phyloP scores from a whole-genome alignment of 2,113 vertebrate genomes.

The Marmota flaviventris region DNA sequence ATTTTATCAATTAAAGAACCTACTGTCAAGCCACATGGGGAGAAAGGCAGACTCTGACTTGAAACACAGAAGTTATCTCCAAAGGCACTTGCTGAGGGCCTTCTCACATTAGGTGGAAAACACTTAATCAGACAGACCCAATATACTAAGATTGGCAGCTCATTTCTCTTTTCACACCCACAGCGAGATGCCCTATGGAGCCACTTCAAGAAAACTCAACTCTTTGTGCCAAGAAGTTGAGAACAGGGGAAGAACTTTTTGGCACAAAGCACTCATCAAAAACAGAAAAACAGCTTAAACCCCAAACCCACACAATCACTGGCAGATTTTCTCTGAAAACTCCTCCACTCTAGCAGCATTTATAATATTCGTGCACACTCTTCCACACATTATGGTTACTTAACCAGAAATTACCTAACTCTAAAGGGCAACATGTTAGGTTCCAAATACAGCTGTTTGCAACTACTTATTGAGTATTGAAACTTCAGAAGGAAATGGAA shows the following conservation, averaged over 20 bases:
- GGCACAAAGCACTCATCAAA: slow-evolving; percentile 53
- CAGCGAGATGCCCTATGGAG: neutral
- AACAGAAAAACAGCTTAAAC: slow-evolving; percentile 70
- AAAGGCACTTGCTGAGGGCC: slow-evolving; percentile 7
- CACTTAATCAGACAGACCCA: neutral
- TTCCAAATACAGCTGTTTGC: neutral
- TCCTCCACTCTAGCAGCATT: slow-evolving; percentile 56
- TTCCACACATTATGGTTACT: slow-evolving; percentile 39
- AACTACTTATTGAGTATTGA: neutral
- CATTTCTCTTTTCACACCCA: neutral
- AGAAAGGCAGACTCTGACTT: neutral
- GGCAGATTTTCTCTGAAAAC: slow-evolving; percentile 35
- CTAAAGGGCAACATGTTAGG: neutral
- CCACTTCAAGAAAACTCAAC: neutral
- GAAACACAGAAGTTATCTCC: neutral
- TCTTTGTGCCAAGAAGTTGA: neutral
- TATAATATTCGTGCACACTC: slow-evolving; percentile 20
- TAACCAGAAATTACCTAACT: slow-evolving; percentile 62
- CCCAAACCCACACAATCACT: slow-evolving; percentile 55
- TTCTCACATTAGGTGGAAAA: neutral
- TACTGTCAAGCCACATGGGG: neutral
- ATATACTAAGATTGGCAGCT: neutral
- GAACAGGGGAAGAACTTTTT: slow-evolving; percentile 34
- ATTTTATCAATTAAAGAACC: neutral
- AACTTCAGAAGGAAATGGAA: slow-evolving; percentile 33